Percentiles rank a stretch among this genome's conserved stretches.
These are phyloP conservation scores for Solenopsis fugax DNA, from an alignment of 1,140 invertebrate genomes.

Conservation along the genomic window DNA sequence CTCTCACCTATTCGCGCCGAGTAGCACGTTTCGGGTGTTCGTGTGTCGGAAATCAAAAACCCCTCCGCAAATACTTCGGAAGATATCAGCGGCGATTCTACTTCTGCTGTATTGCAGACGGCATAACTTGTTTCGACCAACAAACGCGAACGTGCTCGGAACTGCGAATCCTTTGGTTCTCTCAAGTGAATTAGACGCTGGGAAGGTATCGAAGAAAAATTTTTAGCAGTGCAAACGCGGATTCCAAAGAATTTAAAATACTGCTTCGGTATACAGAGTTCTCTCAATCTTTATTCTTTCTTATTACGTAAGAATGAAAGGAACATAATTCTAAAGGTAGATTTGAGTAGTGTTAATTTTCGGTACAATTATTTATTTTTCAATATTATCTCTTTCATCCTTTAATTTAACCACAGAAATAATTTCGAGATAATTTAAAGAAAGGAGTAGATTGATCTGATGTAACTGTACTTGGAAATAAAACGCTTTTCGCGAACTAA, in stretches of 20 bases:
- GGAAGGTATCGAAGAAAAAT: conserved; percentile 22
- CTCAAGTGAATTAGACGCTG: conserved; percentile 45
- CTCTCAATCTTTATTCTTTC: not conserved
- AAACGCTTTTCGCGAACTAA: not conserved
- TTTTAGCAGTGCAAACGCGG: conserved; percentile 11
- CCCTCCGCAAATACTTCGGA: conserved; percentile 47
- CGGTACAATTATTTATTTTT: not conserved
- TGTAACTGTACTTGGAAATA: not conserved
- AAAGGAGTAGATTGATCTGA: not conserved
- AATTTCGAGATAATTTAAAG: conserved; percentile 6
- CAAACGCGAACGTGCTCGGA: conserved; percentile 33
- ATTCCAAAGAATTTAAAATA: conserved; percentile 36
- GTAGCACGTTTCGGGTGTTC: conserved; percentile 43
- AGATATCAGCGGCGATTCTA: conserved; percentile 50
- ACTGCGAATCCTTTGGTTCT: conserved; percentile 18
- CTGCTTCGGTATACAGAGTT: not conserved
- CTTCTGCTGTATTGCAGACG: conserved; percentile 4
- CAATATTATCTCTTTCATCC: not conserved
- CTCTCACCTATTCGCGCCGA: not conserved
- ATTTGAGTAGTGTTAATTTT: conserved; percentile 24
- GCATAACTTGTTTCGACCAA: conserved; percentile 37
- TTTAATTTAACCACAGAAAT: conserved; percentile 18
- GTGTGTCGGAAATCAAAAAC: conserved; percentile 48
- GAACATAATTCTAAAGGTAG: not conserved
- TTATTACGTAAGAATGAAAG: conserved; percentile 8